These are phyloP conservation scores for Pelosia muscerda DNA, from an alignment of 2,888 invertebrate species.

Conservation along the genomic window DNA sequence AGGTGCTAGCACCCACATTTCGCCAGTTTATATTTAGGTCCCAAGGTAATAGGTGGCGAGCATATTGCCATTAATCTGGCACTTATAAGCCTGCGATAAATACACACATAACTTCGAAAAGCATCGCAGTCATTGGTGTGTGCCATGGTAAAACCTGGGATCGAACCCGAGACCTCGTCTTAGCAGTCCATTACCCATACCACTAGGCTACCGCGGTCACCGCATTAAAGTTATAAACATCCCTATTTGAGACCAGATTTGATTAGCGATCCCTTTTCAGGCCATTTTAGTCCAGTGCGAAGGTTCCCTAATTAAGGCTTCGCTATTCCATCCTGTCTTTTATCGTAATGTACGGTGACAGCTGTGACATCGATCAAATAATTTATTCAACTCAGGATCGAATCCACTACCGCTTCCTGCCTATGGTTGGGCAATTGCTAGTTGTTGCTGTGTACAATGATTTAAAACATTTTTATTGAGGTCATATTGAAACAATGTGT, in stretches of 20 bases:
- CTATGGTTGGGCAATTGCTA: conserved; percentile 52
- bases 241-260: not conserved
- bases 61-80: too few species aligned
- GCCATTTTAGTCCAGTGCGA: conserved; percentile 8
- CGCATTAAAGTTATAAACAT: too few species aligned
- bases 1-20: too few species aligned
- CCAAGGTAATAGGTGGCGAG: too few species aligned
- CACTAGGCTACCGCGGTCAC: too few species aligned
- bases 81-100: too few species aligned
- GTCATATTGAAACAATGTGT: conserved; percentile 34
- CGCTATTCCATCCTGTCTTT: conserved; percentile 63
- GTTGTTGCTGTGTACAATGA: conserved; percentile 52
- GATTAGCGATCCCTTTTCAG: not conserved
- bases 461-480: conserved; percentile 46
- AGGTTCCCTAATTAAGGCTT: conserved; percentile 44
- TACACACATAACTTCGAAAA: too few species aligned
- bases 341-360: conserved; percentile 65
- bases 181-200: too few species aligned
- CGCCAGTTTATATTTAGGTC: too few species aligned
- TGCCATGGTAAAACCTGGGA: too few species aligned
- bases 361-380: conserved; percentile 69
- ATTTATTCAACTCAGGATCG: conserved; percentile 78
- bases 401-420: conserved; percentile 82
- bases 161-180: too few species aligned
- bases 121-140: too few species aligned